Percentiles rank a stretch among this genome's conserved stretches.
These are phyloP conservation scores for Ridgeia piscesae DNA, from an alignment of 1,140 invertebrate genomes.

Conservation along the genomic window DNA sequence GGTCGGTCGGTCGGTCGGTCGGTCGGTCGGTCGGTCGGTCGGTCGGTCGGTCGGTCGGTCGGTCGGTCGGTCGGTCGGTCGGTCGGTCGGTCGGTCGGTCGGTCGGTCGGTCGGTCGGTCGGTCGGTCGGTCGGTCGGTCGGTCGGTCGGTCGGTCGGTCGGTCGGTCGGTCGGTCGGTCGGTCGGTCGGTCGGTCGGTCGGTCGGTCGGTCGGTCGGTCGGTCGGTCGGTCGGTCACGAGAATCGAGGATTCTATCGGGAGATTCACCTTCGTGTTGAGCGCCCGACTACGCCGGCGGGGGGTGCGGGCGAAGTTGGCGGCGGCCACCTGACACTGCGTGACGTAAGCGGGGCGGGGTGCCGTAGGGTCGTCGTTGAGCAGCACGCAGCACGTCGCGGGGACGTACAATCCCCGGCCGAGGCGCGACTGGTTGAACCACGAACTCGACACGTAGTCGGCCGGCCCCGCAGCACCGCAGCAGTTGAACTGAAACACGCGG, in stretches of 20 bases:
- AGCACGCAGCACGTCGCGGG: conserved; percentile 25
- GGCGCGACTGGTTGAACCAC: conserved; percentile 26
- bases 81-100: conserved; percentile 1
- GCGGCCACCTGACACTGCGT: conserved; percentile 26
- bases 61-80: not conserved
- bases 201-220: too few relatives aligned
- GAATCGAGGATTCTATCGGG: too few relatives aligned
- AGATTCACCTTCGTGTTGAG: not conserved
- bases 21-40: not conserved
- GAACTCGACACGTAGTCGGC: conserved; percentile 23
- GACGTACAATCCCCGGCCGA: conserved; percentile 17
- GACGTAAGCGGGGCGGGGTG: not conserved
- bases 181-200: too few relatives aligned
- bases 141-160: too few relatives aligned
- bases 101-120: not conserved
- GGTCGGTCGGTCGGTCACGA: too few relatives aligned
- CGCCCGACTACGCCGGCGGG: not conserved
- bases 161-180: too few relatives aligned
- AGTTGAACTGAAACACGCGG: conserved; percentile 18
- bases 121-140: not conserved
- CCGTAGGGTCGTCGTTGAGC: conserved; percentile 13
- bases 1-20: conserved; percentile 1
- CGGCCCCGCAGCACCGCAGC: conserved; percentile 24
- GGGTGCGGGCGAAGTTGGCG: conserved; percentile 3
- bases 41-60: not conserved